phyloP scores from a whole-genome alignment of 1,140 invertebrate species.

The Achroia grisella region DNA sequence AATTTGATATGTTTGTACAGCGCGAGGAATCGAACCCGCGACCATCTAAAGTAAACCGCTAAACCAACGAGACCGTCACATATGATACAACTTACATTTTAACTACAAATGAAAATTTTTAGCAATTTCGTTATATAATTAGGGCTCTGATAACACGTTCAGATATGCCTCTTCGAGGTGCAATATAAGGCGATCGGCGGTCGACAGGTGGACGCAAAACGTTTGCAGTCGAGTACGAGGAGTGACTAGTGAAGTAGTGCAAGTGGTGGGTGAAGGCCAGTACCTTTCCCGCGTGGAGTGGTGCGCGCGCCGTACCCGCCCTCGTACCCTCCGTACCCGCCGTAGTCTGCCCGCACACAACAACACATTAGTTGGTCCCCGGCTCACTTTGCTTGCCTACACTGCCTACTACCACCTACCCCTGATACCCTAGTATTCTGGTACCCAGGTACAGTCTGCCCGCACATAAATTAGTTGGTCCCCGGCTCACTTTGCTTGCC shows the following conservation, averaged over 20 bases:
- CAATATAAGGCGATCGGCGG: background rate
- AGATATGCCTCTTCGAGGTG: too few relatives aligned
- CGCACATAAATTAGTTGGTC: constrained; percentile 50
- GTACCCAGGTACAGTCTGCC: constrained; percentile 87
- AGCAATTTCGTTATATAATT: too few relatives aligned
- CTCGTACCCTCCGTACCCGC: constrained; percentile 85
- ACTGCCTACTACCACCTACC: too few relatives aligned
- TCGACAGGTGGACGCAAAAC: background rate
- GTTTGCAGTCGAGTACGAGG: background rate
- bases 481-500: background rate
- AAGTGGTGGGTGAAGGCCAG: constrained; percentile 26
- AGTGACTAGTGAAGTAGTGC: background rate
- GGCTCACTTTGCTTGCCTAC: background rate
- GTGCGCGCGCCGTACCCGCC: constrained; percentile 86
- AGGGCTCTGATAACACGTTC: too few relatives aligned
- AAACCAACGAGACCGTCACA: too few relatives aligned
- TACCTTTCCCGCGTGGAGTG: constrained; percentile 87
- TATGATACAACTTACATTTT: too few relatives aligned
- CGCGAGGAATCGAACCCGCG: too few relatives aligned
- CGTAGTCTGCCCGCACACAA: constrained; percentile 80
- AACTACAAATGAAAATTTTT: too few relatives aligned
- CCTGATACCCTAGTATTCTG: too few relatives aligned
- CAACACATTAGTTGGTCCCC: constrained; percentile 30
- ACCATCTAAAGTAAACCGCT: too few relatives aligned
- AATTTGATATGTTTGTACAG: too few relatives aligned